Evolutionary conservation across 2,888 invertebrate species (phyloP).

Genomic region (Papilio gigon): DNA sequence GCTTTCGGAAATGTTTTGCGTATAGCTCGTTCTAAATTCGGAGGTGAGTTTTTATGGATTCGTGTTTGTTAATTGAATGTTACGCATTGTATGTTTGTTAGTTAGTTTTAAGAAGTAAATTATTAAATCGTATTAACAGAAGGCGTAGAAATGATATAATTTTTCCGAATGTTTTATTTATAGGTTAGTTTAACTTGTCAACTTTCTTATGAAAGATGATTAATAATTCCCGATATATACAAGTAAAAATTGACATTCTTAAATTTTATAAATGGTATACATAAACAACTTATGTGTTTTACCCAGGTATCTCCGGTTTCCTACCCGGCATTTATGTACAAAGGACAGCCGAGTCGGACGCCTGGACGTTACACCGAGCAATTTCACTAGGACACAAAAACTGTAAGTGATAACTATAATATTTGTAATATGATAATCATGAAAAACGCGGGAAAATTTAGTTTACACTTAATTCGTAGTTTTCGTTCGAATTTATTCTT

Average conservation of each 20-base stretch:
- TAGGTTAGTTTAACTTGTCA: slow-evolving; percentile 10
- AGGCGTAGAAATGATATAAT: neutral
- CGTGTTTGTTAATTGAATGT: neutral
- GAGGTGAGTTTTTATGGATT: slow-evolving; percentile 58
- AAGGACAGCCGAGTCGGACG: slow-evolving; percentile 93
- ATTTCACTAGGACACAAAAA: slow-evolving; percentile 78
- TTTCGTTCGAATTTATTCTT: no score
- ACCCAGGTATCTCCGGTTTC: slow-evolving; percentile 86
- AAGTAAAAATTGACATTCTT: slow-evolving; percentile 21
- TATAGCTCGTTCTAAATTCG: slow-evolving; percentile 56
- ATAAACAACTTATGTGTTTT: slow-evolving; percentile 45
- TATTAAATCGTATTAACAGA: neutral
- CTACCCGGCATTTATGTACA: slow-evolving; percentile 92
- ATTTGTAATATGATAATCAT: neutral
- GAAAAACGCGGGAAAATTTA: neutral
- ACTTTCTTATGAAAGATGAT: neutral
- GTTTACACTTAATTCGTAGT: neutral
- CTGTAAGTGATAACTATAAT: slow-evolving; percentile 45
- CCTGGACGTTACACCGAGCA: slow-evolving; percentile 93
- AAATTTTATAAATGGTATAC: neutral
- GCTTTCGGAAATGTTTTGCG: slow-evolving; percentile 52
- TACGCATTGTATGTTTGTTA: neutral
- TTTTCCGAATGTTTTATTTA: neutral
- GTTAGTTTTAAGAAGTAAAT: neutral
- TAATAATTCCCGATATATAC: neutral